Evolutionary conservation across 2,113 vertebrate genomes (phyloP).

Genomic region (Mirza zaza): DNA sequence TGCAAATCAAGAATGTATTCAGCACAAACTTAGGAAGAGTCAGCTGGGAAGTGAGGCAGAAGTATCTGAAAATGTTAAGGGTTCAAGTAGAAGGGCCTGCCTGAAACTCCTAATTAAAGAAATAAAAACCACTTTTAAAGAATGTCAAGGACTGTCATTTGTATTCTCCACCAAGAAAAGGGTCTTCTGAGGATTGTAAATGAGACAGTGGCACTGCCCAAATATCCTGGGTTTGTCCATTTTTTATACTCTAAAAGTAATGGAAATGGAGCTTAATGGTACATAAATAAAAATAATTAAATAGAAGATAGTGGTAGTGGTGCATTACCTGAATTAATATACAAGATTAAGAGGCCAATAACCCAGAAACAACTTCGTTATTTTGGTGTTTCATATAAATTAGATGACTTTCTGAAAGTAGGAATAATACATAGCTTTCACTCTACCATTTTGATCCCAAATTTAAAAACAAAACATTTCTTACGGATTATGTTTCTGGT

Average conservation of each 20-base stretch:
- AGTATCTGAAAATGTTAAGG: constrained; percentile 79
- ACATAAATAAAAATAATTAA: constrained; percentile 86
- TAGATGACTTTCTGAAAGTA: constrained; percentile 54
- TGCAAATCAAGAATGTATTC: constrained; percentile 80
- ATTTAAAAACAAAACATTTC: constrained; percentile 56
- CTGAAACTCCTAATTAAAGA: constrained; percentile 85
- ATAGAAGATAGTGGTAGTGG: constrained; percentile 71
- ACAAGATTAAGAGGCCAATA: constrained; percentile 81
- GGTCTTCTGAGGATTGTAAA: constrained; percentile 76
- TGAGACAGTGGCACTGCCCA: constrained; percentile 63
- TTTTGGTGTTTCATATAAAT: constrained; percentile 76
- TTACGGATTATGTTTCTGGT: constrained; percentile 14
- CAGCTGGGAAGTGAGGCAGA: constrained; percentile 77
- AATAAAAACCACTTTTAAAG: constrained; percentile 80
- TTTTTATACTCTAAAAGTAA: constrained; percentile 69
- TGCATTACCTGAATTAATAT: constrained; percentile 82
- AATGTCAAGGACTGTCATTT: constrained; percentile 70
- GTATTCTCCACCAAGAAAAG: constrained; percentile 69
- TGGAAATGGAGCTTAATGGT: constrained; percentile 81
- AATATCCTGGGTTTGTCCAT: constrained; percentile 59
- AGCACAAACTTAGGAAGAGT: constrained; percentile 74
- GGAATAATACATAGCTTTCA: background rate
- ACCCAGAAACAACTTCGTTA: constrained; percentile 78
- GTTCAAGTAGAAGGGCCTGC: constrained; percentile 80
- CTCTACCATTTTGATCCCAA: constrained; percentile 57